Evolutionary conservation across 2,113 vertebrate genomes (phyloP), one percentile per base, ranked within the genome.

Genomic region (Atlantisia rogersi): DNA sequence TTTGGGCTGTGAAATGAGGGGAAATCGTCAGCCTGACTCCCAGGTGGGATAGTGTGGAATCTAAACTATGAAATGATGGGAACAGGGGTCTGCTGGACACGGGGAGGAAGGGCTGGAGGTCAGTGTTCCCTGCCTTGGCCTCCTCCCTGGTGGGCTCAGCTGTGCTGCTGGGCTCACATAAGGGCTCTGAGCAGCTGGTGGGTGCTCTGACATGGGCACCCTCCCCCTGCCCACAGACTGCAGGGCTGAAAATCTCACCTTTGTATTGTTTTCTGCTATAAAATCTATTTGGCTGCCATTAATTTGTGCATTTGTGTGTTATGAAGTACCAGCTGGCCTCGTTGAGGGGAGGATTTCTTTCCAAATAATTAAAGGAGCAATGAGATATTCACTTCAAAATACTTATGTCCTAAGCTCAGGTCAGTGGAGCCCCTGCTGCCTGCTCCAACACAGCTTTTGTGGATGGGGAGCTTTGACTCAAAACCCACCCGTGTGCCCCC

Each of bases 41-140:
- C 97, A 98, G 12, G 46, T 98, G 58, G 98, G 98, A 93, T 97
- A 97, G 44, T 18, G 44, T 46, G 44, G 44, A 46, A 46, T 46
- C 44, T 46, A 46, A 46, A 46, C 19, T 46, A 46, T 10, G 97
- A 98, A 94, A 95, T 94, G 25, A 82, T 97, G 25, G 48, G 48
- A 48, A 22, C 80, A 95, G 75, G 95, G 89, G n/a, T 91, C 91
- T 12, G 95, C 89, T 1, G 98, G 98, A 48, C 88, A 94, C 56
- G 97, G 96, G 90, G 95, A 98, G 64, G 98, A 98, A 60, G 76
- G 16, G 60, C 97, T 98, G 19, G 98, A 97, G 97, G 98, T 98
- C 76, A 78, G 96, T 71, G 37, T 56, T 42, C 42, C 2, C 8
- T 1, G 1, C 10, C 42, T 58, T 50, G 32, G 37, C 17, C 62